Evolutionary conservation across 2,888 invertebrate species (phyloP).

Genomic region (Athetis lepigone): DNA sequence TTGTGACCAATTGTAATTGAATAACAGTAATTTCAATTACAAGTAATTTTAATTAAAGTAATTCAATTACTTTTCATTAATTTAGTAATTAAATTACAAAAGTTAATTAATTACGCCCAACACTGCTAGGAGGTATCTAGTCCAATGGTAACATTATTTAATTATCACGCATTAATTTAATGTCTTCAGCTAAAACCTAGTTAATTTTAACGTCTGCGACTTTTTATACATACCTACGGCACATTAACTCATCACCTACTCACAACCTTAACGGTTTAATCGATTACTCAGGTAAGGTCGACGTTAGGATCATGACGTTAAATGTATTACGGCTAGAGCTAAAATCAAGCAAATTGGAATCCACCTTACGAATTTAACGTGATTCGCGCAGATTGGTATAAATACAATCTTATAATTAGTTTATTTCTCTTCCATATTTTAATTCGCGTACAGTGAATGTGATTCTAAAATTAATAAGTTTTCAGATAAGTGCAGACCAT

Average conservation of each 20-base stretch:
- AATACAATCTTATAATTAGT: conserved; percentile 5
- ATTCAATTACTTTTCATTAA: no score
- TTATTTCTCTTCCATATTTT: background rate
- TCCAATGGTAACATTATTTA: conserved; percentile 11
- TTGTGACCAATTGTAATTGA: no score
- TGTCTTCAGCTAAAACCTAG: conserved; percentile 17
- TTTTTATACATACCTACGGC: conserved; percentile 4
- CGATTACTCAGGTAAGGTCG: conserved; percentile 4
- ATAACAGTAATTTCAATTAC: no score
- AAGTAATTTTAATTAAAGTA: no score
- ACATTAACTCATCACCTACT: conserved; percentile 23
- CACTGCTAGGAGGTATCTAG: no score
- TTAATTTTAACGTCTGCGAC: conserved; percentile 8
- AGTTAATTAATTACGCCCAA: no score
- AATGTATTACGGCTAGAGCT: background rate
- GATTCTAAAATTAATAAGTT: conserved; percentile 2
- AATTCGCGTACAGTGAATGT: conserved; percentile 6
- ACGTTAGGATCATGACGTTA: conserved; percentile 3
- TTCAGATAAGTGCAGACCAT: conserved; percentile 18
- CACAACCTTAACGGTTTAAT: conserved; percentile 43
- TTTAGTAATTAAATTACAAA: no score
- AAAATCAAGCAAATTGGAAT: conserved; percentile 9
- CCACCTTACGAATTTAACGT: conserved; percentile 3
- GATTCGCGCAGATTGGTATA: background rate
- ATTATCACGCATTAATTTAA: conserved; percentile 10